Conservation (phyloP, 1,140 invertebrate species). For the Aphelenchoides besseyi region DNA sequence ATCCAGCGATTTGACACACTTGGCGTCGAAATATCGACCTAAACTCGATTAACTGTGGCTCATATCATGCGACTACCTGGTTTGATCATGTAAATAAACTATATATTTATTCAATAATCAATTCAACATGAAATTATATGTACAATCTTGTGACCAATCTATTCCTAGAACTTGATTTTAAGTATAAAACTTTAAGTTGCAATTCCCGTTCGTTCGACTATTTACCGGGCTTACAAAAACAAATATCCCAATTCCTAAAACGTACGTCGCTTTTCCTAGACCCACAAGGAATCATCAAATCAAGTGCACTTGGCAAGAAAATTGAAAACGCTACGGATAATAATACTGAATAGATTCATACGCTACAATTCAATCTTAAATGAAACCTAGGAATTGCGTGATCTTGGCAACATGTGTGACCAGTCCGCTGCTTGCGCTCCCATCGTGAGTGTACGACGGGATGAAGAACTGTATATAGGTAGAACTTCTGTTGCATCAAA, state of each 20-base stretch:
- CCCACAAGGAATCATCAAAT: background rate
- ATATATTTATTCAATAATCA: too few relatives aligned
- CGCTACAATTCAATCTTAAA: too few relatives aligned
- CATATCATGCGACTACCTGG: too few relatives aligned
- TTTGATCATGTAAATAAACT: too few relatives aligned
- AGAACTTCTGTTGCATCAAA: slow-evolving; percentile 59
- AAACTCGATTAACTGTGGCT: slow-evolving; percentile 23
- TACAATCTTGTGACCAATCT: too few relatives aligned
- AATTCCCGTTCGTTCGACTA: background rate
- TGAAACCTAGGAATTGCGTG: too few relatives aligned
- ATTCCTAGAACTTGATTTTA: too few relatives aligned
- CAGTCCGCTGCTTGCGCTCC: slow-evolving; percentile 54
- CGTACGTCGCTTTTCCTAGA: background rate
- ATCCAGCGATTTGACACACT: slow-evolving; percentile 25
- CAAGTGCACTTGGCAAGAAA: background rate
- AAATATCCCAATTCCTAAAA: background rate
- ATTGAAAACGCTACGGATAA: background rate
- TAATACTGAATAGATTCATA: too few relatives aligned
- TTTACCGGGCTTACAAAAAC: background rate
- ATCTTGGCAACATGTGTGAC: slow-evolving; percentile 29
- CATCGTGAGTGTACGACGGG: slow-evolving; percentile 51
- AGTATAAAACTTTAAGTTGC: too few relatives aligned
- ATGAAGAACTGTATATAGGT: slow-evolving; percentile 54
- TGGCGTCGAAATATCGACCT: slow-evolving; percentile 40
- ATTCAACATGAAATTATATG: too few relatives aligned